Evolutionary conservation across 2,888 invertebrate genomes (phyloP).

Genomic region (Dolichopus griseipennis): DNA sequence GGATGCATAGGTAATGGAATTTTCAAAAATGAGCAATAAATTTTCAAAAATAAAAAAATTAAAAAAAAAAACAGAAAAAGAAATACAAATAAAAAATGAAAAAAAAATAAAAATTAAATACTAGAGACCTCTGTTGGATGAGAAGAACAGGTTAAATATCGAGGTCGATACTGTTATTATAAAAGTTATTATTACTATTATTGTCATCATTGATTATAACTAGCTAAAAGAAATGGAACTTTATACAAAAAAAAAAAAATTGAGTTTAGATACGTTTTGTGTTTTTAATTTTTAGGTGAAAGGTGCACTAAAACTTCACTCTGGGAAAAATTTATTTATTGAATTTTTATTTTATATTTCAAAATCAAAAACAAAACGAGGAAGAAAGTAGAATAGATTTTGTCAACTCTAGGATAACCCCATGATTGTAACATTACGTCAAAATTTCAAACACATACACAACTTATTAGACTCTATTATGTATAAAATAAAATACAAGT

Average conservation of each 20-base stretch:
- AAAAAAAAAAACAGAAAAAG: neutral
- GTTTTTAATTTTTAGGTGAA: neutral
- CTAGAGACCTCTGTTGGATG: conserved; percentile 5
- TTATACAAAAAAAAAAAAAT: neutral
- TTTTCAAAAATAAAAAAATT: neutral
- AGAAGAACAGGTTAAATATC: conserved; percentile 9
- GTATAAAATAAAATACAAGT: too few species aligned
- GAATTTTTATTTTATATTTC: neutral
- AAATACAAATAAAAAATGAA: neutral
- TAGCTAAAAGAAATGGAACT: neutral
- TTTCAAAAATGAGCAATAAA: neutral
- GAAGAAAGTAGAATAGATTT: too few species aligned
- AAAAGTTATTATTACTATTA: neutral
- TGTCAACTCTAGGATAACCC: too few species aligned
- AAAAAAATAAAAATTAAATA: neutral
- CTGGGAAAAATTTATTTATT: conserved; percentile 3
- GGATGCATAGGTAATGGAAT: neutral
- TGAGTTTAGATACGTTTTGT: neutral
- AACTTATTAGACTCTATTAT: too few species aligned
- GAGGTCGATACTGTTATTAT: conserved; percentile 10
- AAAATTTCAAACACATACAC: too few species aligned
- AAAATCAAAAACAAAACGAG: too few species aligned
- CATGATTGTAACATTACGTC: too few species aligned
- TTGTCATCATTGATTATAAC: neutral
- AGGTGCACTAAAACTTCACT: neutral